Evolutionary conservation across 2,888 invertebrate genomes (phyloP), one percentile per base, ranked within the genome.

Genomic region (Oscheius sp.): DNA sequence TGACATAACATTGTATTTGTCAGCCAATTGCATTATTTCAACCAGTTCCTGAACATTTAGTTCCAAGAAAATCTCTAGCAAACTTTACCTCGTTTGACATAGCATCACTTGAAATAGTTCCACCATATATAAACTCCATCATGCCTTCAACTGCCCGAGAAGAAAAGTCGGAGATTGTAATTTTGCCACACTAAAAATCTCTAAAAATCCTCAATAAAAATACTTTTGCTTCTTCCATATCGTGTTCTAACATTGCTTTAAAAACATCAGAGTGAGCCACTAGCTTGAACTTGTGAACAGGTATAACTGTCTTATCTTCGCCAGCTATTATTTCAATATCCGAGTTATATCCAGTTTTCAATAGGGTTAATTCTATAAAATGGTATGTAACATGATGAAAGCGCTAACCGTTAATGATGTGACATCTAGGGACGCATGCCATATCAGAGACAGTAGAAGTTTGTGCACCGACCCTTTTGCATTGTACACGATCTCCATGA

Each of bases 191-290:
- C 79, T 80, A 61, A 21, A 74, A 71, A 35, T 35, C 9, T 6
- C 3, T 35, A 16, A 25, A 29, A 25, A 18, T 13, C 29, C 29
- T 59, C 9, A 6, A 35, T 16, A 13, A 7, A 59, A 7, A 59
- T 41, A 78, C 78, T 72, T 74, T 70, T 21, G 58, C n/a, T 64
- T 87, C 87, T 21, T 73, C 45, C 66, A 78, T 77, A n/a, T 80
- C 72, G 73, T 87, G 85, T 3, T 70, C 74, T 69, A 88, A 81
- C 88, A 88, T 88, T 5, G 86, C 86, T 18, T 81, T 79, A 75
- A 88, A 87, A 16, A 88, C 88, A 18, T 83, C 80, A 0, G 86
- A 86, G 58, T 88, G 88, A 1, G 88, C 81, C 29, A 81, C 80
- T 23, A 88, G 75, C 41, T 88, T 81, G 74, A 83, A 86, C 58